phyloP scores from a whole-genome alignment of 1,140 invertebrate species.

The Watersipora subatra region DNA sequence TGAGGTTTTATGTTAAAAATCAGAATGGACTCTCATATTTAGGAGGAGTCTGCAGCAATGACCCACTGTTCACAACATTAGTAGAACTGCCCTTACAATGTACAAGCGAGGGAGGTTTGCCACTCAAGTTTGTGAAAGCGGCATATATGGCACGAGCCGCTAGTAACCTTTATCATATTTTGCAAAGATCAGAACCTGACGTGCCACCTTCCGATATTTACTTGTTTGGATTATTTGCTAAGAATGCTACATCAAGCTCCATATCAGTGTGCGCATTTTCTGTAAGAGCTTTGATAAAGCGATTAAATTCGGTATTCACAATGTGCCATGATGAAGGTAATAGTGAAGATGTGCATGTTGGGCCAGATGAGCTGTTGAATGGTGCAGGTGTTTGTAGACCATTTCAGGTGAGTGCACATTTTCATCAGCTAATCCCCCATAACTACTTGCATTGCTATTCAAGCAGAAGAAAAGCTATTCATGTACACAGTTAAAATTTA shows the following conservation, averaged over 20 bases:
- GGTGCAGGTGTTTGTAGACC: no score
- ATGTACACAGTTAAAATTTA: no score
- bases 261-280: not conserved
- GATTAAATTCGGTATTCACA: not conserved
- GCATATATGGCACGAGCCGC: not conserved
- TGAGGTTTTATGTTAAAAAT: not conserved
- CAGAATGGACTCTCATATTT: not conserved
- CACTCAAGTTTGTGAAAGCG: not conserved
- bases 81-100: not conserved
- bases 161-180: not conserved
- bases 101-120: not conserved
- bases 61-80: not conserved
- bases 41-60: not conserved
- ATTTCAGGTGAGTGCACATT: no score
- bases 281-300: not conserved
- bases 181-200: no score
- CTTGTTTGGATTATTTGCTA: no score
- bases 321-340: not conserved
- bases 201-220: no score
- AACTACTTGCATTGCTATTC: no score
- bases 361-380: not conserved
- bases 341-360: not conserved
- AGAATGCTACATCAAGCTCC: no score
- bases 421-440: no score
- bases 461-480: no score